Evolutionary conservation across 2,797 vertebrate genomes (phyloP).

Genomic region (Heterohyrax brucei): DNA sequence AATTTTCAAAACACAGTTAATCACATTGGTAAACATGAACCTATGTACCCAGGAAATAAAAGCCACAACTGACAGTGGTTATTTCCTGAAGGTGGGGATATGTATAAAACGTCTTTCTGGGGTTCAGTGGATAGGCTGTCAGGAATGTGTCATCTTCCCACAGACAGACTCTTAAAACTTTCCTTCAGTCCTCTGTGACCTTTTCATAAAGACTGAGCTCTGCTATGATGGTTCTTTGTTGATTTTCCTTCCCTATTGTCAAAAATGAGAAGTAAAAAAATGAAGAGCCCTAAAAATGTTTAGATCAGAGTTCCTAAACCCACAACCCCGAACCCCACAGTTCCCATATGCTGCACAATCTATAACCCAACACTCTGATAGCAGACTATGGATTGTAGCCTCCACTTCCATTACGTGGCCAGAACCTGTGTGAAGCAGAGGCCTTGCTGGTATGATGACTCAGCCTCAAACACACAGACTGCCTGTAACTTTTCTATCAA

Average conservation of each 20-base stretch:
- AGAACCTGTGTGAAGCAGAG: neutral
- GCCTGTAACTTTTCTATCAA: neutral
- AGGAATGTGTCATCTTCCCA: neutral
- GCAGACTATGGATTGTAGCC: neutral
- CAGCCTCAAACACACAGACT: neutral
- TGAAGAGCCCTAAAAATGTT: neutral
- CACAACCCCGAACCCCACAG: neutral
- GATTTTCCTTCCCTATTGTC: neutral
- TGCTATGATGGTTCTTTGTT: neutral
- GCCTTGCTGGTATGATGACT: neutral
- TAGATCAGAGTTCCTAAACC: neutral
- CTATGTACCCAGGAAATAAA: conserved; percentile 64
- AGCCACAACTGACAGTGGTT: conserved; percentile 34
- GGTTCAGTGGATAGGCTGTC: conserved; percentile 7
- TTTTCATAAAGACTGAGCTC: neutral
- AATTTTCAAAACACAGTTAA: conserved; percentile 63
- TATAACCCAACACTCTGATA: neutral
- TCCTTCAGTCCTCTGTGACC: neutral
- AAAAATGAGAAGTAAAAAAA: neutral
- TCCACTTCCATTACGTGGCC: neutral
- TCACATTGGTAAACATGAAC: conserved; percentile 64
- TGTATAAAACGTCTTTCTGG: conserved; percentile 48
- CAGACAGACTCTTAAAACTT: neutral
- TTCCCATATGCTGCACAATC: neutral
- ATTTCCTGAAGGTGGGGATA: conserved; percentile 65